These are phyloP conservation scores for Alitta virens DNA, from an alignment of 2,888 invertebrate genomes.

Conservation along the genomic window DNA sequence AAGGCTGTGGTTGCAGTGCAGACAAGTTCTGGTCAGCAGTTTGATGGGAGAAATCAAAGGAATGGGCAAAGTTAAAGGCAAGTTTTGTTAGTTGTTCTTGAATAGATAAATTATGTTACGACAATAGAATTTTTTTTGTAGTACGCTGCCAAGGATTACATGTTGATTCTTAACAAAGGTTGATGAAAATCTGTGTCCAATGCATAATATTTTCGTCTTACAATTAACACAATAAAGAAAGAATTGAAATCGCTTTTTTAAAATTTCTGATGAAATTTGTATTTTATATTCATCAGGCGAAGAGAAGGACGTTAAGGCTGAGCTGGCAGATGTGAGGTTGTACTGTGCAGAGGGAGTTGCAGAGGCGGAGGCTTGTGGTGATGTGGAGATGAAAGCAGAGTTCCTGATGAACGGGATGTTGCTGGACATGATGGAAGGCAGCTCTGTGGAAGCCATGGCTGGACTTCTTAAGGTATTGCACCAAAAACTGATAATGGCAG, in stretches of 20 bases:
- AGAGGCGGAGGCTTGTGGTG: conserved; percentile 52
- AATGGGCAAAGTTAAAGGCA: conserved; percentile 52
- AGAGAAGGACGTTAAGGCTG: conserved; percentile 45
- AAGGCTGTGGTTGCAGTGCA: conserved; percentile 49
- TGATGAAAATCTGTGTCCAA: too few relatives aligned
- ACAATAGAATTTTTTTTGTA: too few relatives aligned
- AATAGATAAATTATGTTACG: too few relatives aligned
- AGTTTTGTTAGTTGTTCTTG: not conserved
- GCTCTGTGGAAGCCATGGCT: conserved; percentile 41
- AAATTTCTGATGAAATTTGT: too few relatives aligned
- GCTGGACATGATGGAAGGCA: conserved; percentile 51
- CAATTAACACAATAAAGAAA: too few relatives aligned
- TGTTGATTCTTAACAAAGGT: too few relatives aligned
- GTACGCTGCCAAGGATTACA: too few relatives aligned
- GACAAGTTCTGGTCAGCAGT: conserved; percentile 42
- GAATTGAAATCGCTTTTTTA: too few relatives aligned
- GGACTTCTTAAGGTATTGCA: conserved; percentile 43
- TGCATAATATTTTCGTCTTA: too few relatives aligned
- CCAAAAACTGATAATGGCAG: too few relatives aligned
- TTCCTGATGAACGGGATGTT: conserved; percentile 45
- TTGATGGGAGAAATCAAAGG: conserved; percentile 48
- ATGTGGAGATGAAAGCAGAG: conserved; percentile 51
- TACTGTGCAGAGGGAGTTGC: conserved; percentile 52
- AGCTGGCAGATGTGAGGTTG: conserved; percentile 51
- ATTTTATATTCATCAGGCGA: conserved; percentile 28